Evolutionary conservation across 2,113 vertebrate species (phyloP).

Genomic region (Vulpes vulpes): DNA sequence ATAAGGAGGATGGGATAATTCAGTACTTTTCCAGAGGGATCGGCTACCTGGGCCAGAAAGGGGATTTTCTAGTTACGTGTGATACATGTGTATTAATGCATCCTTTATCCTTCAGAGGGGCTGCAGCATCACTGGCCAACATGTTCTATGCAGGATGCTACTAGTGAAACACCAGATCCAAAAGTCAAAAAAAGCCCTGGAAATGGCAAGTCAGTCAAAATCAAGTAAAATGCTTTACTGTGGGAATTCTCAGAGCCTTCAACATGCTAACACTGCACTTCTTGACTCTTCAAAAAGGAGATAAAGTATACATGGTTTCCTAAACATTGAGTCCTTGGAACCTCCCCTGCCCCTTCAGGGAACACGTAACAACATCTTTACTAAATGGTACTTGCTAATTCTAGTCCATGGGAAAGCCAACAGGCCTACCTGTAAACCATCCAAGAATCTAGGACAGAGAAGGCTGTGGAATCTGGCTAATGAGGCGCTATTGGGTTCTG

Average conservation of each 20-base stretch:
- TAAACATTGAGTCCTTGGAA: background rate
- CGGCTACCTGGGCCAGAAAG: background rate
- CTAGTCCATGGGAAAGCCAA: background rate
- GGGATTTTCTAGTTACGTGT: background rate
- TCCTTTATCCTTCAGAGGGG: background rate
- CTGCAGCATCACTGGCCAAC: background rate
- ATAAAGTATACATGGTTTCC: background rate
- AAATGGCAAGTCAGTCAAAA: background rate
- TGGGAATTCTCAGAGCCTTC: background rate
- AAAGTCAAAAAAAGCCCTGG: background rate
- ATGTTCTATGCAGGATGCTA: background rate
- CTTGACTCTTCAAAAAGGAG: background rate
- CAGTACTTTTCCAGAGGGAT: conserved; percentile 78
- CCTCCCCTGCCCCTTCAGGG: background rate
- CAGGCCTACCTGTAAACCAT: background rate
- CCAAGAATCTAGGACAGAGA: background rate
- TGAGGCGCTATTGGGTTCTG: background rate
- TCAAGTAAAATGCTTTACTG: background rate
- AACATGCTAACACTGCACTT: background rate
- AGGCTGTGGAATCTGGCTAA: background rate
- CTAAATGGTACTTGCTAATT: background rate
- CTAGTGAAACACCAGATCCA: background rate
- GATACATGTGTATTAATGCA: background rate
- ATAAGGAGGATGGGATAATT: background rate
- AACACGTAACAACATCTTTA: background rate